Conservation (phyloP, 2,888 invertebrate genomes). For the Drosophila emarginata region DNA sequence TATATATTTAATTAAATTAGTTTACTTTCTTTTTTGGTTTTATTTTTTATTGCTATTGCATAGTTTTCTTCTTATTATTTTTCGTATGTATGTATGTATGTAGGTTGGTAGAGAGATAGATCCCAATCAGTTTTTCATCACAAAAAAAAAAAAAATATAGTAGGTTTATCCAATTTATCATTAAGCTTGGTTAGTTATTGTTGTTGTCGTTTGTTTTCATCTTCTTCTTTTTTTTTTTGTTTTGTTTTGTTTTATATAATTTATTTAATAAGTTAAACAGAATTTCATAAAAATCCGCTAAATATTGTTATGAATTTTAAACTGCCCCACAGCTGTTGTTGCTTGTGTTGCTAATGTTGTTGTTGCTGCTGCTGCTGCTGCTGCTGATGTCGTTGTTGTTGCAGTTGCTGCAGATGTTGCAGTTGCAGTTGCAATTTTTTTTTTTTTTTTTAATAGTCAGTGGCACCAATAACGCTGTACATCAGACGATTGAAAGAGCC, state of each 20-base stretch:
- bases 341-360: constrained; percentile 27
- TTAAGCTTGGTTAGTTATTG: constrained; percentile 63
- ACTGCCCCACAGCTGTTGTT: constrained; percentile 48
- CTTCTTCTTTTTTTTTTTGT: too few species aligned
- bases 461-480: constrained; percentile 93
- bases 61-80: constrained; percentile 21
- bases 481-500: constrained; percentile 96
- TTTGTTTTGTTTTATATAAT: constrained; percentile 47
- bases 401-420: constrained; percentile 14
- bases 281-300: constrained; percentile 75
- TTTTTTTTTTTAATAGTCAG: constrained; percentile 84
- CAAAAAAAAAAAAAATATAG: constrained; percentile 2
- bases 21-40: constrained; percentile 29
- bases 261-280: constrained; percentile 71
- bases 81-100: constrained; percentile 32
- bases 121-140: constrained; percentile 57
- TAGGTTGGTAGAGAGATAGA: constrained; percentile 26
- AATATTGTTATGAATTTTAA: constrained; percentile 66
- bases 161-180: constrained; percentile 57
- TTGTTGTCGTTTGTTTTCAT: constrained; percentile 42
- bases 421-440: constrained; percentile 32
- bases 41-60: constrained; percentile 47
- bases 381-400: constrained; percentile 29
- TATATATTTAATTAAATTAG: constrained; percentile 32
- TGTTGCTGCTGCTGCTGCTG: constrained; percentile 27